A percentile compares a stretch with the other conserved stretches of the same genome.
Conservation (phyloP, 2,888 invertebrate genomes). For the Eugnorisma glareosa region DNA sequence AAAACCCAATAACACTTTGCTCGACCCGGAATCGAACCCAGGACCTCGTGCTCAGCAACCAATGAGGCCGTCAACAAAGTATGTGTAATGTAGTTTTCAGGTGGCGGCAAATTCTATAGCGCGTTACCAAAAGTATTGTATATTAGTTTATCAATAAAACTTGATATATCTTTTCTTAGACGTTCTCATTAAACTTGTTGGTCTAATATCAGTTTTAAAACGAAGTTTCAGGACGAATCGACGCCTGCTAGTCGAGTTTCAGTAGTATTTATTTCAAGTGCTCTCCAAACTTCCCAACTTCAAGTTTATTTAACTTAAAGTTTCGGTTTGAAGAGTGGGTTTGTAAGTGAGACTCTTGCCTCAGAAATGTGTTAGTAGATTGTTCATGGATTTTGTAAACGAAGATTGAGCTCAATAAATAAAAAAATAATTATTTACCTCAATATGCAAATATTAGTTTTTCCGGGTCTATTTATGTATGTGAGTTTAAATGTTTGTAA, state of each 20-base stretch:
- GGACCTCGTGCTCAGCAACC: too few relatives aligned
- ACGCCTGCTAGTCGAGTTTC: conserved; percentile 45
- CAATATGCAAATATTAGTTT: neutral
- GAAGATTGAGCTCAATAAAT: conserved; percentile 11
- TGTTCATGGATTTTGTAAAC: conserved; percentile 24
- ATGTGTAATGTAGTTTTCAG: too few relatives aligned
- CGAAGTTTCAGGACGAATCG: conserved; percentile 33
- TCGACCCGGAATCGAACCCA: too few relatives aligned
- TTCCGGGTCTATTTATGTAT: neutral
- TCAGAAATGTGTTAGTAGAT: conserved; percentile 37
- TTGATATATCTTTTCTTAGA: neutral
- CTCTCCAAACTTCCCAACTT: conserved; percentile 53
- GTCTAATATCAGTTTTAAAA: conserved; percentile 42
- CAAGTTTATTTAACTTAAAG: conserved; percentile 52
- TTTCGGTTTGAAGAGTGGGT: conserved; percentile 38
- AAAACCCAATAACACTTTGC: too few relatives aligned
- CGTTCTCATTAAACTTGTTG: conserved; percentile 41
- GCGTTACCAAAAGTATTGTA: too few relatives aligned
- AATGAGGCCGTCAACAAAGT: too few relatives aligned
- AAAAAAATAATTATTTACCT: too few relatives aligned
- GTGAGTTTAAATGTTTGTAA: neutral
- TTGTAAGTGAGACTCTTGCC: conserved; percentile 47
- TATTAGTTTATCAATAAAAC: neutral
- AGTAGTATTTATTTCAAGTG: conserved; percentile 62
- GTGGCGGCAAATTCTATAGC: too few relatives aligned